These are phyloP conservation scores for Philereme transversata DNA, from an alignment of 2,888 invertebrate genomes.

Conservation along the genomic window DNA sequence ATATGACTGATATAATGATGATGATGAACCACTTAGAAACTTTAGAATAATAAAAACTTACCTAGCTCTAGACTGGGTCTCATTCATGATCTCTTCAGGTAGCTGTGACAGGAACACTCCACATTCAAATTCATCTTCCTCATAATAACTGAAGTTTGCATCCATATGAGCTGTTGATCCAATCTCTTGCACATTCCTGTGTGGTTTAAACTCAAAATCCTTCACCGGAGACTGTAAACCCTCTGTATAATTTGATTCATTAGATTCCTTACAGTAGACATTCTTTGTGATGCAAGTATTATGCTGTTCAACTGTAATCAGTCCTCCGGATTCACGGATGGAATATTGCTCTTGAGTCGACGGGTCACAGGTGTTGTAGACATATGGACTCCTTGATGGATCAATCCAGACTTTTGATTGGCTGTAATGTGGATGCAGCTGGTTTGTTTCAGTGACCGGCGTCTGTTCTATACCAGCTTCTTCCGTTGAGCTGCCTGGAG, in stretches of 20 bases:
- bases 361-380: constrained; percentile 62
- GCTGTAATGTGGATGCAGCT: constrained; percentile 48
- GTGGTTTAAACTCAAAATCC: constrained; percentile 53
- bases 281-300: constrained; percentile 71
- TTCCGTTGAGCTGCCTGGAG: constrained; percentile 12
- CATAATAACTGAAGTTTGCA: constrained; percentile 50
- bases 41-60: constrained; percentile 2
- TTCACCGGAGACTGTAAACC: constrained; percentile 8
- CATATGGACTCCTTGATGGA: constrained; percentile 65
- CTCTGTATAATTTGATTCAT: constrained; percentile 62
- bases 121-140: constrained; percentile 66
- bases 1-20: too few species aligned
- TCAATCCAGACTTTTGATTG: constrained; percentile 75
- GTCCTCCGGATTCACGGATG: constrained; percentile 48
- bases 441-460: constrained; percentile 51
- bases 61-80: constrained; percentile 53
- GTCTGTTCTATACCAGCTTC: constrained; percentile 39
- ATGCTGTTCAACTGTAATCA: constrained; percentile 65
- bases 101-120: constrained; percentile 64
- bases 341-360: constrained; percentile 51
- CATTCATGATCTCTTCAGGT: constrained; percentile 63
- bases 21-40: not conserved
- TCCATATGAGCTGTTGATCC: constrained; percentile 37
- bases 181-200: constrained; percentile 44
- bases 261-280: constrained; percentile 59